Evolutionary conservation across 2,888 invertebrate species (phyloP).

Genomic region (Lordiphosa andalusiaca): DNA sequence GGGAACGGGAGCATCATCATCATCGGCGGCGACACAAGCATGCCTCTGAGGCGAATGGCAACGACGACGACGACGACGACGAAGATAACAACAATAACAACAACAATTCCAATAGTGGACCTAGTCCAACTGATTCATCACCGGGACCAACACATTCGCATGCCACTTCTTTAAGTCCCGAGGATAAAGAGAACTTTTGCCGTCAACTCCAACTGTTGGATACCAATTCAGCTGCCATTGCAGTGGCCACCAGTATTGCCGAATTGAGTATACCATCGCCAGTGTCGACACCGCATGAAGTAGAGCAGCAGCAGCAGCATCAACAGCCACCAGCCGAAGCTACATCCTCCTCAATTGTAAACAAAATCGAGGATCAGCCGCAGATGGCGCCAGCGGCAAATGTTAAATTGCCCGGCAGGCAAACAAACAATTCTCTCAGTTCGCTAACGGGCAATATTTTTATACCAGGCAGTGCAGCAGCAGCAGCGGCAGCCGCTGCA

Average conservation of each 20-base stretch:
- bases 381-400: constrained; percentile 80
- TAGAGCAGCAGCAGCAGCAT: constrained; percentile 13
- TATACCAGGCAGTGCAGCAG: constrained; percentile 81
- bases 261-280: constrained; percentile 62
- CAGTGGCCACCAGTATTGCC: constrained; percentile 67
- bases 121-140: constrained; percentile 33
- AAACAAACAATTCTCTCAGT: constrained; percentile 92
- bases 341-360: constrained; percentile 30
- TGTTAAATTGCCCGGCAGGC: constrained; percentile 84
- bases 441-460: constrained; percentile 92
- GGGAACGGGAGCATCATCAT: constrained; percentile 50
- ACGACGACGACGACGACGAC: constrained; percentile 32
- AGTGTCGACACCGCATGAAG: constrained; percentile 23
- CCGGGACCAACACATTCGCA: constrained; percentile 45
- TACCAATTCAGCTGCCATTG: constrained; percentile 62
- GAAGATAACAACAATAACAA: constrained; percentile 28
- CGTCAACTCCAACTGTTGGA: constrained; percentile 63
- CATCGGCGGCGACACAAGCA: constrained; percentile 73
- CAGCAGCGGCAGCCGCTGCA: constrained; percentile 45
- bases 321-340: constrained; percentile 19
- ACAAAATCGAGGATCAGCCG: constrained; percentile 36
- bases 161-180: constrained; percentile 69
- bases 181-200: constrained; percentile 78
- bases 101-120: constrained; percentile 33
- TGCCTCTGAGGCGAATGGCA: constrained; percentile 56